Base-by-base conservation (phyloP, 2,888 invertebrate genomes). In the Drosophila prostipennis region DNA sequence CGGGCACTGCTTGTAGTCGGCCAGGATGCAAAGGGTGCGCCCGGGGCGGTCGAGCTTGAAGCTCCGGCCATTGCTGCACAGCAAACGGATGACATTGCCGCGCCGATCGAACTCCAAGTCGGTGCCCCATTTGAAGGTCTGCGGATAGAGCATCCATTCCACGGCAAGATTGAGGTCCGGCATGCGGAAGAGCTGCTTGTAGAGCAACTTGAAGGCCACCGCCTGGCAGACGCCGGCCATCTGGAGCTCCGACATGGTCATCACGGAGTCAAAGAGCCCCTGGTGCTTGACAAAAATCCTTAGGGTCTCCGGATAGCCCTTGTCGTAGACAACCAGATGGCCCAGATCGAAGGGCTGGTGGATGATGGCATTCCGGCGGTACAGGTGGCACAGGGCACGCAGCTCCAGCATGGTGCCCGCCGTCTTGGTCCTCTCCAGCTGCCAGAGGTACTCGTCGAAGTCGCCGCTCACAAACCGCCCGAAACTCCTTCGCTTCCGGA, bases 261-360 rank as follows among this genome's bases (percentile, higher is more conserved):
- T 96, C 26, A 98, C 95, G 49, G 95, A 95, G 93, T 98, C 98
- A 92, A 96, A 97, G 90, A 97, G 97, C 84, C 95, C 95, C 13
- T 93, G 94, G 7, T 93, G 93, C 43, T 94, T 79, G 51, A 89
- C 88, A 92, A 92, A 92, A 92, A 95, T 69, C 93, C 89, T 74
- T 92, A 92, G 78, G 86, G 85, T 59, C 60, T 89, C 53, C 64
- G 65, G 54, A 55, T 75, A 91, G 6, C 77, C 59, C 2, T 78
- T 76, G 32, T 91, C 89, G n/a, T 91, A 85, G 3, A 89, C 81
- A 65, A 92, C 87, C 51, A 83, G 84, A 8, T 89, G 87, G 26
- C 91, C 89, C 64, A 91, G 89, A 56, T 91, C 88, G 48, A 90
- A 88, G 1, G 92, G 92, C 52, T 95, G 94, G 90, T 96, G 96